Conservation (phyloP, 2,113 vertebrate species). For the Penelope pileata region DNA sequence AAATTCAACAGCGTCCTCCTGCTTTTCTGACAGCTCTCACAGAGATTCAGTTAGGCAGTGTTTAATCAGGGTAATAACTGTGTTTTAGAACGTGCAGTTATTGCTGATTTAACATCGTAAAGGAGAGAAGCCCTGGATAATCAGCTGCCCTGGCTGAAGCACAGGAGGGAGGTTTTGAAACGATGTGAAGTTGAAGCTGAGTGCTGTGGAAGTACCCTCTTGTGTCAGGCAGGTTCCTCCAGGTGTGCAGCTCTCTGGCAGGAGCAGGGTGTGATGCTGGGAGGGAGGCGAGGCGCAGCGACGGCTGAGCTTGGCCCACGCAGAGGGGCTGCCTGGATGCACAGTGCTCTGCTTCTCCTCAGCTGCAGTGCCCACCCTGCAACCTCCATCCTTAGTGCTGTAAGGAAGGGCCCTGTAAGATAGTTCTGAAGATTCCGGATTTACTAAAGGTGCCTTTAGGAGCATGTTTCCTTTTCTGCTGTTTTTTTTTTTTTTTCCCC, state of each 20-base stretch:
- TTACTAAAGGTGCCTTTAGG: background rate
- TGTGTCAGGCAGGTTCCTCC: background rate
- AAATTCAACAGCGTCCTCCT: background rate
- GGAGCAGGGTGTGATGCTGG: background rate
- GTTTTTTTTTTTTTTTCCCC: background rate
- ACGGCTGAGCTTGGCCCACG: background rate
- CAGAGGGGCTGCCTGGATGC: background rate
- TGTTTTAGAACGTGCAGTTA: background rate
- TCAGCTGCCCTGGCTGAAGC: background rate
- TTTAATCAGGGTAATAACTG: background rate
- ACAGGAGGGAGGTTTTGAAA: background rate
- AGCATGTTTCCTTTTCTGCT: background rate
- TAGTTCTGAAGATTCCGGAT: background rate
- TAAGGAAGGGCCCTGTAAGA: background rate
- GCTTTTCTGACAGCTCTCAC: background rate
- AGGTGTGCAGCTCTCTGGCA: background rate
- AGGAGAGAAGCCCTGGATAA: background rate
- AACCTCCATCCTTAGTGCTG: background rate
- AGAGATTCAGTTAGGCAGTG: background rate
- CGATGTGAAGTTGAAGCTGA: background rate
- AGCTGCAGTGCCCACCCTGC: background rate
- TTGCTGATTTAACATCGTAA: background rate
- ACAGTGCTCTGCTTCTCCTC: background rate
- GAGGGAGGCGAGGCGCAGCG: background rate
- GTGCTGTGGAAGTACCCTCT: background rate